A percentile compares a stretch with the other conserved stretches of the same genome.
Conservation (phyloP, 2,888 invertebrate genomes). For the Thysanoteuthis rhombus region DNA sequence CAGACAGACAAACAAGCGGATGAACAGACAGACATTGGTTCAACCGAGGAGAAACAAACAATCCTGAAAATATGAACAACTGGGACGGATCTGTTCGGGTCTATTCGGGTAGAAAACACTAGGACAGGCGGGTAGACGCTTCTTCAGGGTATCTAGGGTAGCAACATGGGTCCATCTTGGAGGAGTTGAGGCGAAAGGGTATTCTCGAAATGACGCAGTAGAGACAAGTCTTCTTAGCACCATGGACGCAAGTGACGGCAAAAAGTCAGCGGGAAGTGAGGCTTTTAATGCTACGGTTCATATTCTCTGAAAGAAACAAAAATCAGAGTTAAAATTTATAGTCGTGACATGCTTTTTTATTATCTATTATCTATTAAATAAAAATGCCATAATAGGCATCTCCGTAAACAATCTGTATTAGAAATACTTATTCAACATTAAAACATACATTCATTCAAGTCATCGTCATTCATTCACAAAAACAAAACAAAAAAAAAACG, state of each 20-base stretch:
- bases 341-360: no score
- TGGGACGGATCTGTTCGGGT: neutral
- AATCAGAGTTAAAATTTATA: no score
- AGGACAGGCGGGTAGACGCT: neutral
- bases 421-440: no score
- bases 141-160: neutral
- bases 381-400: no score
- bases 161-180: neutral
- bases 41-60: neutral
- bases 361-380: no score
- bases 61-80: neutral
- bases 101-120: conserved; percentile 1
- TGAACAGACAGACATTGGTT: neutral
- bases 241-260: neutral
- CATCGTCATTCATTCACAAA: no score
- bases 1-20: neutral
- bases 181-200: neutral
- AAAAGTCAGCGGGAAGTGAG: neutral
- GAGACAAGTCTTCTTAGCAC: neutral
- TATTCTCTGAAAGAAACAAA: neutral
- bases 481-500: no score
- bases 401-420: no score
- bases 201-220: neutral
- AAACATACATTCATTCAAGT: no score
- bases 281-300: neutral